phyloP scores from a whole-genome alignment of 53 echinoderm and acorn worm species.

The Temnopleurus reevesii region DNA sequence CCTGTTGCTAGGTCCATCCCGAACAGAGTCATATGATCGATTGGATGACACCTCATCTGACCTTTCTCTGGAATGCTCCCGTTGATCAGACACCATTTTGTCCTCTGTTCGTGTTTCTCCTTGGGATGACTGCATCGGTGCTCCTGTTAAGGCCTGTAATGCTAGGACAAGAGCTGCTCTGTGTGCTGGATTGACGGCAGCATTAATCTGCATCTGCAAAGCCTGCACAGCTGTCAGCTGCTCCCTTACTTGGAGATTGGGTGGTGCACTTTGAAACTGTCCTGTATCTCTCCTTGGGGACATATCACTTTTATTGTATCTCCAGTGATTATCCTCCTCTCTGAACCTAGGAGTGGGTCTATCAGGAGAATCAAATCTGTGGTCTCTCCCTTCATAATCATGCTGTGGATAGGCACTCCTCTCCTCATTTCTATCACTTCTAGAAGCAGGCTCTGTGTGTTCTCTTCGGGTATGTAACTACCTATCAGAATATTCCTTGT shows the following conservation, averaged over 20 bases:
- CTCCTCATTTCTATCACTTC: not conserved
- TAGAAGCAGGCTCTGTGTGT: not conserved
- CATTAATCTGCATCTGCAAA: constrained; percentile 20
- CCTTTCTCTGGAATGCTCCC: not conserved
- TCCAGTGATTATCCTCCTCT: not conserved
- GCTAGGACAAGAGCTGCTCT: constrained; percentile 30
- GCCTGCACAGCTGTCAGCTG: constrained; percentile 38
- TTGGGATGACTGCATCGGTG: not conserved
- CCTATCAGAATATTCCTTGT: not conserved
- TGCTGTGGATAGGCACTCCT: not conserved
- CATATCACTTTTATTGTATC: not conserved
- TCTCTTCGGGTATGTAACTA: not conserved
- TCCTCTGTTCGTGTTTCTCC: not conserved
- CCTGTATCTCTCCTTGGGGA: not conserved
- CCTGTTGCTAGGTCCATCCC: not conserved
- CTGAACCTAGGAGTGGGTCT: not conserved
- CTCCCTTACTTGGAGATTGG: not conserved
- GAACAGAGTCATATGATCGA: not conserved
- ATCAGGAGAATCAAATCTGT: not conserved
- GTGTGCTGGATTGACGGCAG: constrained; percentile 37
- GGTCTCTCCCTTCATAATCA: not conserved
- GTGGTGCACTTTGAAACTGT: not conserved
- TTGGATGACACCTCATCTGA: not conserved
- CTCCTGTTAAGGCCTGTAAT: not conserved
- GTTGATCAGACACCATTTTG: not conserved